Conservation (phyloP, 2,113 vertebrate genomes). For the Cyprinodon tularosa region DNA sequence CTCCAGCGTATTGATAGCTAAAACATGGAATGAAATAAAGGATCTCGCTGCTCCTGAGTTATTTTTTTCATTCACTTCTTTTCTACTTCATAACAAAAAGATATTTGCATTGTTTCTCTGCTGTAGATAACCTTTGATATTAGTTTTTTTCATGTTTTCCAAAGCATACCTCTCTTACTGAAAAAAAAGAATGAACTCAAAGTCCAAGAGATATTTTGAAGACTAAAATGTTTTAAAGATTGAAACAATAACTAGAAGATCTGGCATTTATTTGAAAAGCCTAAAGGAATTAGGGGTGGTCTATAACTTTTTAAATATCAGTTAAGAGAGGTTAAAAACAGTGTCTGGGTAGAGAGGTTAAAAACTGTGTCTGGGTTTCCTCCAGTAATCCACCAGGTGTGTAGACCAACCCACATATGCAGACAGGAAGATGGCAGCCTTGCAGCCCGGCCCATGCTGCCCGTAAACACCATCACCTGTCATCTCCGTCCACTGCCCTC, state of each 20-base stretch:
- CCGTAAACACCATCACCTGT: slow-evolving; percentile 59
- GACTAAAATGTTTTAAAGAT: neutral
- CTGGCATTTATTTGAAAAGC: neutral
- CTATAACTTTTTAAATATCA: neutral
- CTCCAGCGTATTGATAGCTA: no score
- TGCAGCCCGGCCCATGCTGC: slow-evolving; percentile 26
- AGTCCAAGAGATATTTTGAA: neutral
- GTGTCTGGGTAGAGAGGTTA: neutral
- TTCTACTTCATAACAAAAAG: neutral
- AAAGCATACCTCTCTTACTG: neutral
- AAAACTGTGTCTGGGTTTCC: slow-evolving; percentile 3
- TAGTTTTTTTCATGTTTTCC: neutral
- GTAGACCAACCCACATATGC: slow-evolving; percentile 20
- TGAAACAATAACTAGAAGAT: neutral
- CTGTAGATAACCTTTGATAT: neutral
- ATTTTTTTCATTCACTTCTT: no score
- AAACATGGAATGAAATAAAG: no score
- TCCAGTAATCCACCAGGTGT: slow-evolving; percentile 42
- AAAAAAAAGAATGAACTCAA: neutral
- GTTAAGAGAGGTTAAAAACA: neutral
- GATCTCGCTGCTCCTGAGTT: no score
- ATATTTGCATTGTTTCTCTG: neutral
- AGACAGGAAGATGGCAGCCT: slow-evolving; percentile 55
- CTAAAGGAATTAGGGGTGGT: neutral
- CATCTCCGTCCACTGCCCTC: slow-evolving; percentile 46